phyloP scores from a whole-genome alignment of 2,888 invertebrate genomes.

The Ellobium chinense region DNA sequence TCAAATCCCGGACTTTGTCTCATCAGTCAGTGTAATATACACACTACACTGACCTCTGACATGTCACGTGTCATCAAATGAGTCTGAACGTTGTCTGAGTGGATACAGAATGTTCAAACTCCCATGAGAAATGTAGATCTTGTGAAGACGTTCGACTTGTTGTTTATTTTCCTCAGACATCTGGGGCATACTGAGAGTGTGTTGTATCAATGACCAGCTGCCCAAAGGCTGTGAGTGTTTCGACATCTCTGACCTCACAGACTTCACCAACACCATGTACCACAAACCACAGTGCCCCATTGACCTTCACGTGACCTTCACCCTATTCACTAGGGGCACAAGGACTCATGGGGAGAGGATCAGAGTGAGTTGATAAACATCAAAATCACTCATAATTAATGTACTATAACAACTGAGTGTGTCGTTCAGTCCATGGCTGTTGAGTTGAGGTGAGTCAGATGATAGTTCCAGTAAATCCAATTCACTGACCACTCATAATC shows the following conservation, averaged over 20 bases:
- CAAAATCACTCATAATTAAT: too few species aligned
- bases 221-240: constrained; percentile 30
- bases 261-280: constrained; percentile 46
- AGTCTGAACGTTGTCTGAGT: not conserved
- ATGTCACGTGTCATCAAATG: too few species aligned
- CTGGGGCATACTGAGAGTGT: not conserved
- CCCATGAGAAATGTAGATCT: not conserved
- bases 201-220: constrained; percentile 14
- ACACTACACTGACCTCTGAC: too few species aligned
- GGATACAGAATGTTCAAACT: not conserved
- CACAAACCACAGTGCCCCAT: constrained; percentile 44
- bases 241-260: constrained; percentile 22
- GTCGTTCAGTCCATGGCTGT: too few species aligned
- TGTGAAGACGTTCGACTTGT: not conserved
- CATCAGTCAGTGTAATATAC: too few species aligned
- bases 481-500: too few species aligned
- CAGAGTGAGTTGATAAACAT: not conserved
- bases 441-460: too few species aligned
- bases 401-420: too few species aligned
- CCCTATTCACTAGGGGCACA: not conserved
- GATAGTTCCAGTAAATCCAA: too few species aligned
- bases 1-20: too few species aligned
- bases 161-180: not conserved
- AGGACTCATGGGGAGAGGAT: not conserved
- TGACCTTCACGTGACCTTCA: constrained; percentile 14